Evolutionary conservation across 1,140 invertebrate genomes (phyloP), one percentile per base, ranked within the genome.

Genomic region (Drosophila cardini): DNA sequence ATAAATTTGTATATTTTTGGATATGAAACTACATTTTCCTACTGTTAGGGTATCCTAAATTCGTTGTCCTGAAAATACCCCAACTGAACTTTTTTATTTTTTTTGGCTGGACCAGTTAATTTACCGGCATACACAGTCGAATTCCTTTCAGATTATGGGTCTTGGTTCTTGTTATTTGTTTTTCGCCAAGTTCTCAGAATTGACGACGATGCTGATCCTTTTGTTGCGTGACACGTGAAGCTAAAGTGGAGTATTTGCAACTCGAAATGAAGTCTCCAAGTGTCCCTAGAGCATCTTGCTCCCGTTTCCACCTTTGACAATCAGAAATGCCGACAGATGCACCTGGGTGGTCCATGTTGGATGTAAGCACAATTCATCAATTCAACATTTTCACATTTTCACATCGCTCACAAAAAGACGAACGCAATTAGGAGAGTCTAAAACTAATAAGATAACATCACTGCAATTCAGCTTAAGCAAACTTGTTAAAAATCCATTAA

Each of bases 401-500:
- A 15, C 26, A 50, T 61, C 42, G 32, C 57, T 56, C 34, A 43
- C 57, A 13, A 52, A n/a, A 10, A 15, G 50, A 55, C 62, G 57
- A 57, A 57, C 72, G 50, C 67, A 74, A 74, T 70, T 70, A 63
- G 67, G 52, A 50, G 52, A 57, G 65, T 10, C 40, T 30, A 55
- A 68, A 69, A 30, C 71, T 69, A 69, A 73, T 69, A 56, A 60
- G 71, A 73, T 73, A 62, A 70, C 57, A 74, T 61, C 50, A 36
- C 13, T 16, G 61, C 69, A 48, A 32, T 50, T 42, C 52, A 40
- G 13, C n/a, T 40, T 34, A 72, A 50, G 40, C 42, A 42, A 70
- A 61, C 64, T 74, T 70, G 67, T 70, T 70, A 74, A 74, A 69
- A 70, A 9, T 9, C 53, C 62, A 58, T 72, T 72, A 72, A 67